Base-by-base conservation (phyloP, 1,140 invertebrate species). In the Euschistus heros region DNA sequence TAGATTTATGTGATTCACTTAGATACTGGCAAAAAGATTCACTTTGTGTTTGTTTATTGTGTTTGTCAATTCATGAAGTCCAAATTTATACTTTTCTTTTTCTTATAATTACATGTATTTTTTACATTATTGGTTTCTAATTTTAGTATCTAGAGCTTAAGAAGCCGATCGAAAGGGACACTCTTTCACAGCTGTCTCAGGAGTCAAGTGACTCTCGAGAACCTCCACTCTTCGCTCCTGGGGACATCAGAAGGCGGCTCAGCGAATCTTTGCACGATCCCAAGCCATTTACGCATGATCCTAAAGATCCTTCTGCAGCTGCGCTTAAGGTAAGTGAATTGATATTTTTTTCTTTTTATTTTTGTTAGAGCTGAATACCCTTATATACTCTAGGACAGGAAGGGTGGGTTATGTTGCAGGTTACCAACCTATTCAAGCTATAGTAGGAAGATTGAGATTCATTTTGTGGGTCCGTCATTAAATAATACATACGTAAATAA, bases 291-390 rank as follows among this genome's bases (percentile, higher is more conserved):
- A 82, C 84, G 72, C 84, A 92, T 70, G 94, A 97, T 78, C 94
- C 94, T 0, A 92, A 97, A 73, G 96, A 98, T 77, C 95, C 96
- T 0, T 98, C 94, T n/a, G 95, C 96, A n/a, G 90, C 92, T 2
- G 94, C 94, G 6, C 80, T 98, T 6, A 97, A 96, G 78, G 92
- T 71, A 61, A 47, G 3, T 30, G 7, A 4, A 30, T 30, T 30
- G n/a, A 20, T 63, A 52, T 20, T 55, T 55, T 7, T 20, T 55
- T 55, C 18, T 8, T 55, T 8, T 55, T 55, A 10, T 20, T 55
- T 8, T 55, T 55, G 7, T 18, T 18, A 8, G 10, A 18, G 8
- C 7, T 10, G 7, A 7, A 44, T 44, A 10, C 17, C 7, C 42
- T 44, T 10, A 44, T 44, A n/a, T n/a, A n/a, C n/a, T n/a, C n/a